Percentiles rank a stretch among this genome's conserved stretches.
These are phyloP conservation scores for Pomacea canaliculata DNA, from an alignment of 2,888 invertebrate species.

Conservation along the genomic window DNA sequence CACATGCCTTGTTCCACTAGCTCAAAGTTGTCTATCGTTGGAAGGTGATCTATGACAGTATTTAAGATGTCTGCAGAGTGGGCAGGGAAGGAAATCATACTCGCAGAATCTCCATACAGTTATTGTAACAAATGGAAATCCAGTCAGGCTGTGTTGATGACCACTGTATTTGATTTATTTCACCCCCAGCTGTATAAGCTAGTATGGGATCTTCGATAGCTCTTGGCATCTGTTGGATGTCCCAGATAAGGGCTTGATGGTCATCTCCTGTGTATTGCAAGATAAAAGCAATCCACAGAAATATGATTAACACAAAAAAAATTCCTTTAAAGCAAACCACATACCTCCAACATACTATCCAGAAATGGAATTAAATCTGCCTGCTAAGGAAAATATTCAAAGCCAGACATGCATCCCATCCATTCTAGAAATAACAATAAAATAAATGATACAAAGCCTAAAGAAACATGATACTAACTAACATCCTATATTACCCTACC, in stretches of 20 bases:
- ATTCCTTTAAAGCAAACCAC: not conserved
- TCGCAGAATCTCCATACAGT: conserved; percentile 95
- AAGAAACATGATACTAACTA: no score
- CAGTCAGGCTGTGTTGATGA: conserved; percentile 99
- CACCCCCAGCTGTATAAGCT: conserved; percentile 95
- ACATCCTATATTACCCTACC: no score
- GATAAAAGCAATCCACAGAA: not conserved
- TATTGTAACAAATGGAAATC: conserved; percentile 99
- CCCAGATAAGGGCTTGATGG: conserved; percentile 99
- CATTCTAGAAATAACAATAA: not conserved
- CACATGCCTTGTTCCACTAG: not conserved
- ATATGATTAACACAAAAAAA: not conserved
- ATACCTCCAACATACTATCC: not conserved
- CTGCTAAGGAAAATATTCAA: not conserved
- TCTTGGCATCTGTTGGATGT: conserved; percentile 99
- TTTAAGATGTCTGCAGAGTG: not conserved
- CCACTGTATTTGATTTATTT: conserved; percentile 99
- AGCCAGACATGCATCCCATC: not conserved
- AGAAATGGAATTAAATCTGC: not conserved
- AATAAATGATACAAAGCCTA: no score
- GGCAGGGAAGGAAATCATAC: conserved; percentile 72
- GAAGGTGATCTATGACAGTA: no score
- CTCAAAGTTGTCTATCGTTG: not conserved
- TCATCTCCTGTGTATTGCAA: conserved; percentile 83
- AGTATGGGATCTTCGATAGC: conserved; percentile 99